A percentile compares a stretch with the other conserved stretches of the same genome.
These are phyloP conservation scores for Florisuga fusca DNA, from an alignment of 2,797 vertebrate species.

Conservation along the genomic window DNA sequence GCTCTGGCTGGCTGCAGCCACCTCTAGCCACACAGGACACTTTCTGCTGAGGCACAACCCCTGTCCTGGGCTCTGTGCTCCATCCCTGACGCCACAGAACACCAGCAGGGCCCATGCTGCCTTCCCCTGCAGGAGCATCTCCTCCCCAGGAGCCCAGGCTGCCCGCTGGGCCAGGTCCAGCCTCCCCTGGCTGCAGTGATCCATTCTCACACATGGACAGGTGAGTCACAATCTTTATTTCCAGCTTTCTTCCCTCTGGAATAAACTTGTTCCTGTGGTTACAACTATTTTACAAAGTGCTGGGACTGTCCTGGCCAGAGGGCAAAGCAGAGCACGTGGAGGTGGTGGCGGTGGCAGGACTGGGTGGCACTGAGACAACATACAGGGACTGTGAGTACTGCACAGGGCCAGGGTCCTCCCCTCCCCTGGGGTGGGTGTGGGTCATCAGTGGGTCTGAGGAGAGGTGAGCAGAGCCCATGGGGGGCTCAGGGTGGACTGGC, in stretches of 20 bases:
- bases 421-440: not conserved
- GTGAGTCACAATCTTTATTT: conserved; percentile 47
- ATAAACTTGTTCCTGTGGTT: not conserved
- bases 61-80: accelerated
- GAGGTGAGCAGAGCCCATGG: accelerated
- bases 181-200: accelerated
- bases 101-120: not conserved
- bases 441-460: not conserved
- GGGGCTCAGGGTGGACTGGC: accelerated
- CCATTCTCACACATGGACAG: accelerated
- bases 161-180: not conserved
- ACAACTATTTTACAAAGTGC: not conserved
- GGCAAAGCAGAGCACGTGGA: not conserved
- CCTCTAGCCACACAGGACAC: not conserved
- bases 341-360: not conserved
- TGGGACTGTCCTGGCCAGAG: not conserved
- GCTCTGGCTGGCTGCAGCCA: not conserved
- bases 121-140: too few relatives aligned
- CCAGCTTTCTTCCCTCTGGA: not conserved
- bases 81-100: accelerated
- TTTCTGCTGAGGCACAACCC: accelerated
- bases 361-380: not conserved
- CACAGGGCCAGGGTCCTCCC: not conserved
- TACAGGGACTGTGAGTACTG: accelerated
- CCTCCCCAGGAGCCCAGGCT: accelerated